Conservation (phyloP, 1,140 invertebrate species). For the Cherax destructor region DNA sequence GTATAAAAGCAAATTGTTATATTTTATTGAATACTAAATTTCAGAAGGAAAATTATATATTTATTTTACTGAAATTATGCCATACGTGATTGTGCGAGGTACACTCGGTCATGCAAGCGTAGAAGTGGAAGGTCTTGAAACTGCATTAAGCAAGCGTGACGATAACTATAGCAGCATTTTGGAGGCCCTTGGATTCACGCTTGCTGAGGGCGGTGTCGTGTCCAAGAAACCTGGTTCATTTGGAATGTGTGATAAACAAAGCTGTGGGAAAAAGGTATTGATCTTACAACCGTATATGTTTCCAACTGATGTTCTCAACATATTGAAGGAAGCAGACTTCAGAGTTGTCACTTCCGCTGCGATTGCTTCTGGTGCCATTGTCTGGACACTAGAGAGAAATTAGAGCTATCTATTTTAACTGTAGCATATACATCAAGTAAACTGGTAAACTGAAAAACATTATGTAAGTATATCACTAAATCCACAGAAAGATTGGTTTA, state of each 20-base stretch:
- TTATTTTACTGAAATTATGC: neutral
- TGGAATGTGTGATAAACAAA: conserved; percentile 32
- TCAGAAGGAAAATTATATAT: neutral
- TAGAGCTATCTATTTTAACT: neutral
- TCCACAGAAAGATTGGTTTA: too few species aligned
- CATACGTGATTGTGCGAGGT: conserved; percentile 37
- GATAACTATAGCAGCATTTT: conserved; percentile 29
- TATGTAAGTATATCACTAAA: too few species aligned
- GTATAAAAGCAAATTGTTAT: neutral
- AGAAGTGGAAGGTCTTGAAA: conserved; percentile 51
- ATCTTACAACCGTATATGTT: conserved; percentile 49
- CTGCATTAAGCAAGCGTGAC: neutral
- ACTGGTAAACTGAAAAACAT: too few species aligned
- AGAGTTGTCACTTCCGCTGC: conserved; percentile 40
- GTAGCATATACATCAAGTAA: too few species aligned
- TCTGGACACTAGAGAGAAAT: conserved; percentile 54
- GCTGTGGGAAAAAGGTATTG: conserved; percentile 35
- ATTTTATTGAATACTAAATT: neutral
- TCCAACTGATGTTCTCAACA: conserved; percentile 46
- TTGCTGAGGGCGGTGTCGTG: conserved; percentile 39
- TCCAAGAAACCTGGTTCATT: conserved; percentile 47
- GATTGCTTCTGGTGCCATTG: conserved; percentile 34
- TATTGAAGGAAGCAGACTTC: conserved; percentile 34
- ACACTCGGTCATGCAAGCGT: conserved; percentile 51
- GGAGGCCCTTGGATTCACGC: conserved; percentile 46